Percentiles rank a stretch among this genome's conserved stretches.
phyloP scores from a whole-genome alignment of 2,888 invertebrate species.

The Anthophora plumipes region DNA sequence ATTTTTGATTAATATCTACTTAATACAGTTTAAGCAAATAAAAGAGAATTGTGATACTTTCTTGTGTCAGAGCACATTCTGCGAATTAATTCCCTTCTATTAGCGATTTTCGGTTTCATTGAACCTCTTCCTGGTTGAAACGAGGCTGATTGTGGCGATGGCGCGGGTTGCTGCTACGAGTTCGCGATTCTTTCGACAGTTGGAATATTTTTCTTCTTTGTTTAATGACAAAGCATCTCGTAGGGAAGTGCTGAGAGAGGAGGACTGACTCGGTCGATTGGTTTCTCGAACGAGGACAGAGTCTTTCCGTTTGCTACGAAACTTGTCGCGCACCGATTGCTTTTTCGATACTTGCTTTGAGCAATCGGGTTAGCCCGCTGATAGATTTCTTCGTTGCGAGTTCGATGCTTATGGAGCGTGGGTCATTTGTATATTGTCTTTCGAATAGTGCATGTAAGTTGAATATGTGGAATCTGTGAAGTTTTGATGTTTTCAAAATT shows the following conservation, averaged over 20 bases:
- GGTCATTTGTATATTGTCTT: not conserved
- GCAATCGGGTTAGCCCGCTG: not conserved
- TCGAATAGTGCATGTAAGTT: not conserved
- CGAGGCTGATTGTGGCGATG: not conserved
- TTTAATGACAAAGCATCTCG: not conserved
- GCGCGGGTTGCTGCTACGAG: not conserved
- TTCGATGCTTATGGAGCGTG: not conserved
- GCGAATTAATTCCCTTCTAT: conserved; percentile 8
- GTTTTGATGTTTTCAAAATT: not conserved
- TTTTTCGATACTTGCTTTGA: conserved; percentile 12
- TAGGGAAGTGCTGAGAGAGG: too few species aligned
- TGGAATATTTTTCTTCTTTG: not conserved
- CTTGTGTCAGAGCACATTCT: too few species aligned
- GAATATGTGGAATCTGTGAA: not conserved
- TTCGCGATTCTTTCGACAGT: not conserved
- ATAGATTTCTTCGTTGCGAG: conserved; percentile 5
- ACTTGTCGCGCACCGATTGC: conserved; percentile 9
- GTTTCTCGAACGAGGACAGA: not conserved
- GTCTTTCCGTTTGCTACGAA: not conserved
- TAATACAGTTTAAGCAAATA: too few species aligned
- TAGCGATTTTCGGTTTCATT: conserved; percentile 10
- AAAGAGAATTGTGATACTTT: too few species aligned
- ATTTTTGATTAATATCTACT: too few species aligned
- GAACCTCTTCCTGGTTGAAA: not conserved
- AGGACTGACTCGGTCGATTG: not conserved